A percentile compares a stretch with the other conserved stretches of the same genome.
Evolutionary conservation across 1,140 invertebrate genomes (phyloP).

Genomic region (Brachionus angularis): DNA sequence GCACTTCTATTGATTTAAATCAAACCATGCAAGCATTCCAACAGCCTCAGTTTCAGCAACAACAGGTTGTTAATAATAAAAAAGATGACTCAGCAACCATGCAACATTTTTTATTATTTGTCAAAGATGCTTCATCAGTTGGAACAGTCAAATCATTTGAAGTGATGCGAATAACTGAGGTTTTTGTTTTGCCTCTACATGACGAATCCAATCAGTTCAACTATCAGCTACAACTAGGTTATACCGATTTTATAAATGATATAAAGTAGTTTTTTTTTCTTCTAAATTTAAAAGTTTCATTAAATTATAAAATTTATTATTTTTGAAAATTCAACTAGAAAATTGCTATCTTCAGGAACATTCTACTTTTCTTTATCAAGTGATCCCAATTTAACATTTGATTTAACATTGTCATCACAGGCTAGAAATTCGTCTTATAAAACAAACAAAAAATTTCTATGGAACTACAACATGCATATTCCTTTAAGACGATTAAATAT

Average conservation of each 20-base stretch:
- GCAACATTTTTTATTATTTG: constrained; percentile 32
- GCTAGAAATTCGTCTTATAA: background rate
- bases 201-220: background rate
- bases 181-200: constrained; percentile 1
- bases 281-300: background rate
- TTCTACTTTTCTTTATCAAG: constrained; percentile 33
- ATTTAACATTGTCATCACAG: constrained; percentile 16
- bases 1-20: background rate
- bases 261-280: background rate
- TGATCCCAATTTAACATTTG: background rate
- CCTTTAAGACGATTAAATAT: constrained; percentile 23
- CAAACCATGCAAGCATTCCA: background rate
- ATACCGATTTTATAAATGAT: constrained; percentile 18
- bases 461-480: constrained; percentile 24
- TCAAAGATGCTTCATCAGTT: constrained; percentile 36
- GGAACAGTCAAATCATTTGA: constrained; percentile 8
- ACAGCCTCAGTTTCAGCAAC: background rate
- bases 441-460: constrained; percentile 31
- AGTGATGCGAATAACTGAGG: constrained; percentile 17
- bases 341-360: constrained; percentile 16
- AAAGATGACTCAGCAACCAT: background rate
- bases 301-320: no score
- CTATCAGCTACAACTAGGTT: background rate
- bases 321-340: background rate
- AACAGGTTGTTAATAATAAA: background rate